A percentile compares a stretch with the other conserved stretches of the same genome.
These are phyloP conservation scores for Paracentrotus lividus DNA, from an alignment of 53 echinoderm and acorn worm genomes.

Conservation along the genomic window DNA sequence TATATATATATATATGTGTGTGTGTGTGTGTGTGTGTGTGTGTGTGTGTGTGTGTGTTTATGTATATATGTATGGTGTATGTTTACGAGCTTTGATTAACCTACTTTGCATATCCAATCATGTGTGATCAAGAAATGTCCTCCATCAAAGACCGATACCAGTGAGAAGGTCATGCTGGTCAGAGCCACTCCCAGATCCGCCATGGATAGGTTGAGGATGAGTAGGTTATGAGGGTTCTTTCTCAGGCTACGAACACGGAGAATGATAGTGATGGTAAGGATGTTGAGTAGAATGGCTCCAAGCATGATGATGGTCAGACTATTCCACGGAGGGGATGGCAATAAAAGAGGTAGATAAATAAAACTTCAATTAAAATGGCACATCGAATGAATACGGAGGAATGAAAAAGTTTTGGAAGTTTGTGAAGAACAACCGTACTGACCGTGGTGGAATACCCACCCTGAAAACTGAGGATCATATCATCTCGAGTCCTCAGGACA, in stretches of 20 bases:
- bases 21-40: too few relatives aligned
- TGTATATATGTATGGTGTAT: too few relatives aligned
- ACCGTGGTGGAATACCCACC: too few relatives aligned
- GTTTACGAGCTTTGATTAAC: neutral
- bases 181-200: conserved; percentile 19
- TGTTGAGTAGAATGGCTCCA: neutral
- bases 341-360: neutral
- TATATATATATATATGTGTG: too few relatives aligned
- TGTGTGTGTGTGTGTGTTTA: too few relatives aligned
- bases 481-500: too few relatives aligned
- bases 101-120: neutral
- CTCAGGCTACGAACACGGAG: neutral
- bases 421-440: too few relatives aligned
- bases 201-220: conserved; percentile 11
- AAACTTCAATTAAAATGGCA: too few relatives aligned
- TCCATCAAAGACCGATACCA: conserved; percentile 3
- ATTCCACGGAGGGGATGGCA: neutral
- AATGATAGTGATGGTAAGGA: conserved; percentile 20
- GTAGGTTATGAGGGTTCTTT: neutral
- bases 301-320: neutral
- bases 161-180: conserved; percentile 18
- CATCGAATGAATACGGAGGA: too few relatives aligned
- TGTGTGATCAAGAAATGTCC: neutral
- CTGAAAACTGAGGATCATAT: too few relatives aligned
- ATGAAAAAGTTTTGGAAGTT: too few relatives aligned